A percentile compares a stretch with the other conserved stretches of the same genome.
Conservation (phyloP, 2,888 invertebrate species). For the Galerucella nymphaeae region DNA sequence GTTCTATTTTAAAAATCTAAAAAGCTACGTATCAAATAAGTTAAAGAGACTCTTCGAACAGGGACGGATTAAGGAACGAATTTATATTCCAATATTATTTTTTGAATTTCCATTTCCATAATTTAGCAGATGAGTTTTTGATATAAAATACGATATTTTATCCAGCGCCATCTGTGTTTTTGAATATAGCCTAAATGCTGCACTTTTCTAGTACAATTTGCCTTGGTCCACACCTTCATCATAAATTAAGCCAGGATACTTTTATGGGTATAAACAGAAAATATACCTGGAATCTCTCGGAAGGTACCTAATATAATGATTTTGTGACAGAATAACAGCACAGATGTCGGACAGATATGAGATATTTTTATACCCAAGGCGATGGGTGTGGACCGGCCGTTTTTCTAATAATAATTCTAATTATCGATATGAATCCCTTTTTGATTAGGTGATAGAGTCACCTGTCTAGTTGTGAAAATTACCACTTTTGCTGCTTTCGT, state of each 20-base stretch:
- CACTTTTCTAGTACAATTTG: too few relatives aligned
- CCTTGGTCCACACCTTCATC: background rate
- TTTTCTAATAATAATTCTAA: constrained; percentile 26
- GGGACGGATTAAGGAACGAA: background rate
- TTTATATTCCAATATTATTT: background rate
- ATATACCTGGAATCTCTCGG: constrained; percentile 41
- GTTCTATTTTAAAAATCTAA: constrained; percentile 23
- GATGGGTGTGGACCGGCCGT: constrained; percentile 23
- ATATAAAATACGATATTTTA: too few relatives aligned
- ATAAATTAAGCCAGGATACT: background rate
- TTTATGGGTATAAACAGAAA: constrained; percentile 11
- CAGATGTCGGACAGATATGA: constrained; percentile 23
- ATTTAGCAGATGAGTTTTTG: too few relatives aligned
- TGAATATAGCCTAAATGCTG: too few relatives aligned
- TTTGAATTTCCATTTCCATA: too few relatives aligned
- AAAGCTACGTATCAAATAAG: constrained; percentile 8
- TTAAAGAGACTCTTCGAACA: background rate
- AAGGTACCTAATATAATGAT: constrained; percentile 24
- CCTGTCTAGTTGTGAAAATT: constrained; percentile 26
- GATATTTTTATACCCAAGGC: constrained; percentile 1
- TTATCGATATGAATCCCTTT: constrained; percentile 15
- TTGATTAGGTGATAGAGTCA: constrained; percentile 24
- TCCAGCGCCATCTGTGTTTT: too few relatives aligned
- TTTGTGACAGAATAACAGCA: constrained; percentile 14
- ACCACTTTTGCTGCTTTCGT: constrained; percentile 14